Percentiles rank a stretch among this genome's conserved stretches.
These are phyloP conservation scores for Aplochiton taeniatus DNA, from an alignment of 2,797 vertebrate genomes.

Conservation along the genomic window DNA sequence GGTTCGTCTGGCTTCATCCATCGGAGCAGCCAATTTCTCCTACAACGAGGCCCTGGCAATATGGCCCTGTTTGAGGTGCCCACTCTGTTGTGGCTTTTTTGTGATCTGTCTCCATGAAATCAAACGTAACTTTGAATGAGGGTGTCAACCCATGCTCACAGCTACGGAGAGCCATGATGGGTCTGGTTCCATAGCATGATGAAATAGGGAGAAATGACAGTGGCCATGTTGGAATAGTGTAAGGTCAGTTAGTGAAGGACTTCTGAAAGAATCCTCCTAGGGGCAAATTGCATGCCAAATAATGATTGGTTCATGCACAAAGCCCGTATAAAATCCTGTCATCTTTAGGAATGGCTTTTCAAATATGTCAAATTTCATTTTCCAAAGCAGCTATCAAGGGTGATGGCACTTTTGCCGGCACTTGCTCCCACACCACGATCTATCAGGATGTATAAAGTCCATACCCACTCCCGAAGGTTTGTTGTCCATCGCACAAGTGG, in stretches of 20 bases:
- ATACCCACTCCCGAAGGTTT: too few species aligned
- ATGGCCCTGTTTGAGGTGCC: slow-evolving; percentile 38
- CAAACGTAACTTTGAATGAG: slow-evolving; percentile 52
- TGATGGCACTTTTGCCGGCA: not conserved
- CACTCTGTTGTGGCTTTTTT: slow-evolving; percentile 40
- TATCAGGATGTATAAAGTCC: too few species aligned
- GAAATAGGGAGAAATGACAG: slow-evolving; percentile 60
- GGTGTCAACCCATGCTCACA: slow-evolving; percentile 49
- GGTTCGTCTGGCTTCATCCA: slow-evolving; percentile 14
- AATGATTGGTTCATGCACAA: slow-evolving; percentile 3
- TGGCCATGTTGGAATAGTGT: slow-evolving; percentile 15
- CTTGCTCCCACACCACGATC: too few species aligned
- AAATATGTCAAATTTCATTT: slow-evolving; percentile 5
- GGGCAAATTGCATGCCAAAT: slow-evolving; percentile 7
- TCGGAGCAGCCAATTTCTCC: slow-evolving; percentile 25
- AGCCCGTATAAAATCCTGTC: not conserved
- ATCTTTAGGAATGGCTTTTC: not conserved
- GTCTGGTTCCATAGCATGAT: slow-evolving; percentile 42
- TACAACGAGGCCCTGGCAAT: slow-evolving; percentile 15
- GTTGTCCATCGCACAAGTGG: too few species aligned
- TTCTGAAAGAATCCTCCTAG: slow-evolving; percentile 16
- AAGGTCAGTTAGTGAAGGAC: slow-evolving; percentile 21
- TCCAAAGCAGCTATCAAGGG: not conserved
- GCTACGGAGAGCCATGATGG: slow-evolving; percentile 33
- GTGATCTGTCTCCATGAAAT: slow-evolving; percentile 47